phyloP scores from a whole-genome alignment of 1,140 invertebrate species.

The Saxidomus purpurata region DNA sequence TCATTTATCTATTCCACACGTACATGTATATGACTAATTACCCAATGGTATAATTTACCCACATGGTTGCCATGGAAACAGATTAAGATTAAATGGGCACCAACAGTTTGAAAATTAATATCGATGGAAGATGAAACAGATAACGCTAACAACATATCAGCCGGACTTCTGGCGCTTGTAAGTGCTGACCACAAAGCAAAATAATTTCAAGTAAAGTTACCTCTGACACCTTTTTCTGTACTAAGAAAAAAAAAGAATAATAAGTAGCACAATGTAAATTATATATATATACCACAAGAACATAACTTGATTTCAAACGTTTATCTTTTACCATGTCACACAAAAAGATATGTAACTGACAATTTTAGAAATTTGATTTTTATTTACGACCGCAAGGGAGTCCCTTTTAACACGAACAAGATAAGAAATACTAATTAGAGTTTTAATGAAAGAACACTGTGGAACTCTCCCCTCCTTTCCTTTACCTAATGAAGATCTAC shows the following conservation, averaged over 20 bases:
- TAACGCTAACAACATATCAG: neutral
- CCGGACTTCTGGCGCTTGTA: too few species aligned
- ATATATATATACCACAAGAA: too few species aligned
- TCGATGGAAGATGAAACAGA: neutral
- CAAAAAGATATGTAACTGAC: neutral
- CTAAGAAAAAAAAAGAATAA: too few species aligned
- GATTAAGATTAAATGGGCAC: slow-evolving; percentile 1
- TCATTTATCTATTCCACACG: neutral
- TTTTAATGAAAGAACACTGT: neutral
- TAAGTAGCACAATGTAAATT: too few species aligned
- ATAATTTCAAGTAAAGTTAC: too few species aligned
- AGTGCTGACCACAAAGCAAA: too few species aligned
- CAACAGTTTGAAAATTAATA: neutral
- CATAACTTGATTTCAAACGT: too few species aligned
- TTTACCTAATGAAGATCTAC: neutral
- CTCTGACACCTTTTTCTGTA: too few species aligned
- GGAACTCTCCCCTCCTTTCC: neutral
- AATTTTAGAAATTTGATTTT: neutral
- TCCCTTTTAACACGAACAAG: neutral
- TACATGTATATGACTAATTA: neutral
- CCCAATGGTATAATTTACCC: neutral
- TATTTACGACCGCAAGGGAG: neutral
- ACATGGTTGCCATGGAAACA: neutral
- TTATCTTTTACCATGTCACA: too few species aligned
- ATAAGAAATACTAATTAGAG: neutral